Conservation (phyloP, 1,140 invertebrate genomes). For the Drosophila mojavensis region DNA sequence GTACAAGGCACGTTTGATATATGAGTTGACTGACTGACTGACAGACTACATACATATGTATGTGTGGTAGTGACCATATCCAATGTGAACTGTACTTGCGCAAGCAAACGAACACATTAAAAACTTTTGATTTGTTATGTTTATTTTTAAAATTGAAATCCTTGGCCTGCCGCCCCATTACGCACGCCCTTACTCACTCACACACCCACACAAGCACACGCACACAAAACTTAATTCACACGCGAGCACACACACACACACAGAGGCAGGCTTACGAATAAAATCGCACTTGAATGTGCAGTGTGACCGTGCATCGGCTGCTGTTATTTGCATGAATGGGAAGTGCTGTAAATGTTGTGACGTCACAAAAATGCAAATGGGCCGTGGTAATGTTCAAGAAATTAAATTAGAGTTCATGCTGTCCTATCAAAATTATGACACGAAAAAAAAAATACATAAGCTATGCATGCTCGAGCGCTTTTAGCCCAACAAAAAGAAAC, state of each 20-base stretch:
- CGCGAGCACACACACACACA: background rate
- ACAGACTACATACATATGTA: background rate
- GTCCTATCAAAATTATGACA: background rate
- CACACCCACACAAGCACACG: conserved; percentile 31
- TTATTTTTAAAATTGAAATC: conserved; percentile 31
- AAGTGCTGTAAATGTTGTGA: conserved; percentile 24
- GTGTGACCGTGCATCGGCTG: conserved; percentile 10
- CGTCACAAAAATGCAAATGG: conserved; percentile 9
- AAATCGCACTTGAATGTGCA: background rate
- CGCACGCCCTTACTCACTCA: conserved; percentile 42
- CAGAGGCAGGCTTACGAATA: too few species aligned
- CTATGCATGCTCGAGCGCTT: conserved; percentile 1
- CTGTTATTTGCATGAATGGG: conserved; percentile 26
- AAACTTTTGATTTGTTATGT: conserved; percentile 1
- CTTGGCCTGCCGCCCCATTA: conserved; percentile 46
- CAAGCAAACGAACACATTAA: conserved; percentile 7
- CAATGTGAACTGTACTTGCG: conserved; percentile 17
- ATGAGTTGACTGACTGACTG: background rate
- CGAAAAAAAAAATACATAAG: background rate
- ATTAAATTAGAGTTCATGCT: background rate
- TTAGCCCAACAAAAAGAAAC: background rate
- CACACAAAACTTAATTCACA: conserved; percentile 1
- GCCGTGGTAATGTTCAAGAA: conserved; percentile 1
- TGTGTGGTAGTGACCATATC: background rate
- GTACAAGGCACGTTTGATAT: conserved; percentile 12